Conservation (phyloP, 2,888 invertebrate species). For the Ischnura elegans region DNA sequence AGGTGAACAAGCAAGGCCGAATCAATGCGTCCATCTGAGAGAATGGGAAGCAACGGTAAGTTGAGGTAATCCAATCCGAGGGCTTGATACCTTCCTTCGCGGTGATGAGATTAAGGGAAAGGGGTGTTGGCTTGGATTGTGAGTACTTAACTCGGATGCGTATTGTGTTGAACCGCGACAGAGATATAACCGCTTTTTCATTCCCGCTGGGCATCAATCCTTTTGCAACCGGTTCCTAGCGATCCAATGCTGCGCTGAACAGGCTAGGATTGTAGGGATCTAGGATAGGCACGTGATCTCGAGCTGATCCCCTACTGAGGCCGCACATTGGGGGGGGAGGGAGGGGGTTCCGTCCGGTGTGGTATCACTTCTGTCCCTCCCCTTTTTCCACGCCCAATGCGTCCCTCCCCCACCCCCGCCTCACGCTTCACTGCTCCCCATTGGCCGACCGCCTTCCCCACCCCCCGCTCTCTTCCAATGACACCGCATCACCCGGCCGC, state of each 20-base stretch:
- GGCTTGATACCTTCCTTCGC: not conserved
- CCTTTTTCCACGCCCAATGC: not conserved
- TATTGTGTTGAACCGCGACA: not conserved
- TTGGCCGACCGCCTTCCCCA: not conserved
- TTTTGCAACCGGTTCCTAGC: not conserved
- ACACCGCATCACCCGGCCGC: not conserved
- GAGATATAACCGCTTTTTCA: not conserved
- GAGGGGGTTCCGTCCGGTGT: too few relatives aligned
- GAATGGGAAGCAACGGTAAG: not conserved
- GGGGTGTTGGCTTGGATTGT: not conserved
- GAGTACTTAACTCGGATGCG: too few relatives aligned
- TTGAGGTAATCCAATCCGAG: not conserved
- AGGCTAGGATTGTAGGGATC: too few relatives aligned
- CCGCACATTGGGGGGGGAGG: too few relatives aligned
- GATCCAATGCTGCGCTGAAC: too few relatives aligned
- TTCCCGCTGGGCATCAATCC: not conserved
- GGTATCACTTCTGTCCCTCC: not conserved
- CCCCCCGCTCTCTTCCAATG: slow-evolving; percentile 1
- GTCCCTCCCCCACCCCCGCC: not conserved
- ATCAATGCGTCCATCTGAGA: not conserved
- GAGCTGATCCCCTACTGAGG: not conserved
- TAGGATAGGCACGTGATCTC: not conserved
- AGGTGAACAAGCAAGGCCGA: not conserved
- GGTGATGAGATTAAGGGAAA: not conserved
- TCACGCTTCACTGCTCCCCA: not conserved